phyloP scores from a whole-genome alignment of 2,797 vertebrate genomes.

The Sylvia borin region DNA sequence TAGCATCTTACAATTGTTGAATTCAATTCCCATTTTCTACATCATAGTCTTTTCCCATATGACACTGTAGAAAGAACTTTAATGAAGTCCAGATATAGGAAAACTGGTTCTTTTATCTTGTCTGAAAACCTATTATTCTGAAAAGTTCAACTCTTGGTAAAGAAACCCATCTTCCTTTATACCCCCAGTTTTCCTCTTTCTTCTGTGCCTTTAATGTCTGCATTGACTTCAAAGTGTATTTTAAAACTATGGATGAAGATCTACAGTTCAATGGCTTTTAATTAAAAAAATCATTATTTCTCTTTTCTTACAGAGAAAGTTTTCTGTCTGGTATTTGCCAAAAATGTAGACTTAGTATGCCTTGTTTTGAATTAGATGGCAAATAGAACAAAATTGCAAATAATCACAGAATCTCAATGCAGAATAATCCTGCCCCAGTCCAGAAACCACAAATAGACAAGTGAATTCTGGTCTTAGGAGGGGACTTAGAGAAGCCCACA shows the following conservation, averaged over 20 bases:
- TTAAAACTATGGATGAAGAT: neutral
- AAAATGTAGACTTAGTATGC: neutral
- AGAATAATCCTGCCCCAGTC: neutral
- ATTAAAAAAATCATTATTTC: neutral
- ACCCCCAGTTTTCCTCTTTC: neutral
- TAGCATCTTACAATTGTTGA: conserved; percentile 18
- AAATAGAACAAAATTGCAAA: neutral
- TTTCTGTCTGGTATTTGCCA: neutral
- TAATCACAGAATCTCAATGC: neutral
- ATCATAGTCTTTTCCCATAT: conserved; percentile 7
- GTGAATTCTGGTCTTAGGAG: neutral
- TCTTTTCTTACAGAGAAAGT: neutral
- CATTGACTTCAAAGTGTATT: neutral
- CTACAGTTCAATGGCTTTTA: neutral
- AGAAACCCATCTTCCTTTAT: neutral
- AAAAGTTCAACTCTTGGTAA: neutral
- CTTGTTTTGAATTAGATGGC: neutral
- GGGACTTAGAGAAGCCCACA: neutral
- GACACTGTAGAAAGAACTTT: conserved; percentile 2
- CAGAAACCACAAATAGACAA: neutral
- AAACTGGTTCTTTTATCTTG: neutral
- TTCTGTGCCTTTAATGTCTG: neutral
- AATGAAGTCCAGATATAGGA: conserved; percentile 40
- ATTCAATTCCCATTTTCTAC: conserved; percentile 42
- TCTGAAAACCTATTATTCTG: neutral